These are phyloP conservation scores for Drosophila lacicola DNA, from an alignment of 2,888 invertebrate genomes.

Conservation along the genomic window DNA sequence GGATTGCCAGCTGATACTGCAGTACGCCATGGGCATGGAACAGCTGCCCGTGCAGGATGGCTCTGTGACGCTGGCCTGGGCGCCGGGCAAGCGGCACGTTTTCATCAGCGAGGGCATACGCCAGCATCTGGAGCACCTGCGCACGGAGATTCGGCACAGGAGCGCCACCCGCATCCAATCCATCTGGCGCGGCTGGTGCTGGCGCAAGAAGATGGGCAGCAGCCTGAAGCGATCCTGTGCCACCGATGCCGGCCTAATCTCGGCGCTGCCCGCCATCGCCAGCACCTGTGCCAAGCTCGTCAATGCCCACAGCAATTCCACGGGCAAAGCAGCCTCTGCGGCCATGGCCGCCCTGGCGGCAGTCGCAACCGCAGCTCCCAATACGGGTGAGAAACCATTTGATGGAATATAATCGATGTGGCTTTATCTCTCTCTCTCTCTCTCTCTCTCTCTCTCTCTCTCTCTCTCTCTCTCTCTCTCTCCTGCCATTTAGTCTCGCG, in stretches of 20 bases:
- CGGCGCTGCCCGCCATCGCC: slow-evolving; percentile 43
- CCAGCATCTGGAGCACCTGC: slow-evolving; percentile 93
- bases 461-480: not conserved
- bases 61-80: slow-evolving; percentile 92
- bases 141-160: slow-evolving; percentile 91
- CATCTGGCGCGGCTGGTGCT: slow-evolving; percentile 93
- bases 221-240: slow-evolving; percentile 40
- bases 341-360: slow-evolving; percentile 65
- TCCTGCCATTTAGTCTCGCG: slow-evolving; percentile 73
- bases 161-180: slow-evolving; percentile 94
- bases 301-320: slow-evolving; percentile 48
- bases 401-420: not conserved
- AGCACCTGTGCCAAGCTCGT: slow-evolving; percentile 67
- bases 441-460: not conserved
- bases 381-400: slow-evolving; percentile 71
- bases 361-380: slow-evolving; percentile 70
- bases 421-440: not conserved
- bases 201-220: slow-evolving; percentile 89
- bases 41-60: slow-evolving; percentile 87
- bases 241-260: slow-evolving; percentile 38
- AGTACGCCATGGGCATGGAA: slow-evolving; percentile 89
- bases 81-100: slow-evolving; percentile 95
- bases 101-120: slow-evolving; percentile 97
- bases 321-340: slow-evolving; percentile 43
- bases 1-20: slow-evolving; percentile 91